These are phyloP conservation scores for Apocheima hispidaria DNA, from an alignment of 2,888 invertebrate species.

Conservation along the genomic window DNA sequence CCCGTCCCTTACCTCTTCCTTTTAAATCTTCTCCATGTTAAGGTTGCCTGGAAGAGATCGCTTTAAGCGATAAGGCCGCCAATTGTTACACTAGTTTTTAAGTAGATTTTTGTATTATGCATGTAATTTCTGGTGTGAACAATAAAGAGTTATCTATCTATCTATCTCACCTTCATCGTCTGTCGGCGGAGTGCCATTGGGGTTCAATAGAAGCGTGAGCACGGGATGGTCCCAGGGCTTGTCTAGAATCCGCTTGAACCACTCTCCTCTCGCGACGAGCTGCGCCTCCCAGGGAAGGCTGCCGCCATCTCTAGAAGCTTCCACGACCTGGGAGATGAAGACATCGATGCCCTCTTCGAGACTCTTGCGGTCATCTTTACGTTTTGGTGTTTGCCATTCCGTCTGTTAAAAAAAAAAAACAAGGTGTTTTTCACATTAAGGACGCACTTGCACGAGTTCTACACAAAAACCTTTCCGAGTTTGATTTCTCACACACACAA, in stretches of 20 bases:
- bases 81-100: too few relatives aligned
- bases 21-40: too few relatives aligned
- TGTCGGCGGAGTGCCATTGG: constrained; percentile 78
- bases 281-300: constrained; percentile 63
- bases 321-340: constrained; percentile 66
- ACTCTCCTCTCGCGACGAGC: constrained; percentile 84
- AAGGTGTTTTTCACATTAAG: too few relatives aligned
- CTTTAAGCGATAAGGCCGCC: too few relatives aligned
- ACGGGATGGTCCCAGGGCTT: constrained; percentile 86
- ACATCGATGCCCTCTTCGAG: constrained; percentile 66
- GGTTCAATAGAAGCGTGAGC: constrained; percentile 83
- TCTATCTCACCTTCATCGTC: constrained; percentile 72
- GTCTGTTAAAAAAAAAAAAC: constrained; percentile 62
- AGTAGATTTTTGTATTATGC: too few relatives aligned
- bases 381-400: constrained; percentile 72
- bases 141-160: too few relatives aligned
- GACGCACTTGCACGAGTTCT: too few relatives aligned
- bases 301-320: constrained; percentile 66
- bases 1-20: too few relatives aligned
- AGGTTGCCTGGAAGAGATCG: too few relatives aligned
- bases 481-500: too few relatives aligned
- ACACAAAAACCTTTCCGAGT: too few relatives aligned
- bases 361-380: constrained; percentile 62
- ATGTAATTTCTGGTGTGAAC: too few relatives aligned
- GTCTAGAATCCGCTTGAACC: constrained; percentile 82